phyloP scores from a whole-genome alignment of 2,888 invertebrate genomes.

The Anoncus sp. region DNA sequence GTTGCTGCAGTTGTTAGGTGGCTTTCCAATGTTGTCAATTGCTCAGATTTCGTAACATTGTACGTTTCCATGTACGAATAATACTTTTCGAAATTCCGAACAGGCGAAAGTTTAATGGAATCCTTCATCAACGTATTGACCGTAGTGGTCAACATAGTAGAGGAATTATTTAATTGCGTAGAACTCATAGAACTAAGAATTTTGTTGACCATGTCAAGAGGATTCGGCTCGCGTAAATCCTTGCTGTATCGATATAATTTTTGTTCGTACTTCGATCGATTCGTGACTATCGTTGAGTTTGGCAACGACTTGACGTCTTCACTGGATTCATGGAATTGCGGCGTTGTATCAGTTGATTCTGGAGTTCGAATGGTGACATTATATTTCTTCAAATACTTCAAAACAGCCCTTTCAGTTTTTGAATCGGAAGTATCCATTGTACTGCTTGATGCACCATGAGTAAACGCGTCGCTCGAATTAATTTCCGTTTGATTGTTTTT shows the following conservation, averaged over 20 bases:
- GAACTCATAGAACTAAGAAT: slow-evolving; percentile 16
- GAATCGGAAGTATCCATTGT: not conserved
- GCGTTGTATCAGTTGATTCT: not conserved
- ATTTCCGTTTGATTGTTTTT: not conserved
- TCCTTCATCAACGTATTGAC: not conserved
- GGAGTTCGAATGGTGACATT: not conserved
- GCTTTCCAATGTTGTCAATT: not conserved
- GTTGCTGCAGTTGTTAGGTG: not conserved
- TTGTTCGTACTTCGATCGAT: not conserved
- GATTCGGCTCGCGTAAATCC: not conserved
- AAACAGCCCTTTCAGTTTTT: not conserved
- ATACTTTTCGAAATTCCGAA: not conserved
- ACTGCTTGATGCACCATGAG: not conserved
- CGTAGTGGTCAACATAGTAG: not conserved
- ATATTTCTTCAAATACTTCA: slow-evolving; percentile 20
- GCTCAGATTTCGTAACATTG: slow-evolving; percentile 11
- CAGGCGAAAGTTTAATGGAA: not conserved
- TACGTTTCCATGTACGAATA: slow-evolving; percentile 9
- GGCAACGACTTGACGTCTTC: not conserved
- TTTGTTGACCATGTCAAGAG: slow-evolving; percentile 3
- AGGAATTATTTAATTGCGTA: not conserved
- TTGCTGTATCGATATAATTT: slow-evolving; percentile 9
- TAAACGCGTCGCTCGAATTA: not conserved
- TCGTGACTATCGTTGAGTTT: not conserved
- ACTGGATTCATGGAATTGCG: not conserved